These are phyloP conservation scores for Rhizomys pruinosus DNA, from an alignment of 2,113 vertebrate species.

Conservation along the genomic window DNA sequence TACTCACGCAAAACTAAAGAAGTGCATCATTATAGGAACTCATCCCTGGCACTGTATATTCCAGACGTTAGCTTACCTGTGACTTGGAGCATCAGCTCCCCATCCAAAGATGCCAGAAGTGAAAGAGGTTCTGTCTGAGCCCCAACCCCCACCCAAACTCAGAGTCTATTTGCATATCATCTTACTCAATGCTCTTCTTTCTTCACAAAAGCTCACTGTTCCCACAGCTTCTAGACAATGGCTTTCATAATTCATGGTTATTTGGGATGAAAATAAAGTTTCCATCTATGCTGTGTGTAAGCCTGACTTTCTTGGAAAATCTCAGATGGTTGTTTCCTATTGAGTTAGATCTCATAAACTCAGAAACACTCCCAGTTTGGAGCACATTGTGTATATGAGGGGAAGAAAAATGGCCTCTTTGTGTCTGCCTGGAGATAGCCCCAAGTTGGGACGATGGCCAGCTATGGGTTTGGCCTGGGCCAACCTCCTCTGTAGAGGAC, in stretches of 20 bases:
- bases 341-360: conserved; percentile 63
- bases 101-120: neutral
- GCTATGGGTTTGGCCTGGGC: conserved; percentile 1
- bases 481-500: neutral
- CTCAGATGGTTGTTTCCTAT: conserved; percentile 71
- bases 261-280: conserved; percentile 70
- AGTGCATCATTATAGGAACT: neutral
- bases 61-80: neutral
- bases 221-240: neutral
- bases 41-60: neutral
- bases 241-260: conserved; percentile 68
- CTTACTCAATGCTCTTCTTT: conserved; percentile 24
- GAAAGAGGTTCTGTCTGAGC: neutral
- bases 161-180: neutral
- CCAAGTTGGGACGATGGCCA: conserved; percentile 47
- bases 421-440: conserved; percentile 43
- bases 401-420: conserved; percentile 71
- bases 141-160: neutral
- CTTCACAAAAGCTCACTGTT: conserved; percentile 72
- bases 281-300: conserved; percentile 49
- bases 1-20: neutral
- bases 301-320: conserved; percentile 70
- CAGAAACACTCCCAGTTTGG: conserved; percentile 49
- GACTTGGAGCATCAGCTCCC: accelerated
- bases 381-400: conserved; percentile 53